Evolutionary conservation across 2,113 vertebrate genomes (phyloP), one percentile per base, ranked within the genome.

Genomic region (Desmodus rotundus): DNA sequence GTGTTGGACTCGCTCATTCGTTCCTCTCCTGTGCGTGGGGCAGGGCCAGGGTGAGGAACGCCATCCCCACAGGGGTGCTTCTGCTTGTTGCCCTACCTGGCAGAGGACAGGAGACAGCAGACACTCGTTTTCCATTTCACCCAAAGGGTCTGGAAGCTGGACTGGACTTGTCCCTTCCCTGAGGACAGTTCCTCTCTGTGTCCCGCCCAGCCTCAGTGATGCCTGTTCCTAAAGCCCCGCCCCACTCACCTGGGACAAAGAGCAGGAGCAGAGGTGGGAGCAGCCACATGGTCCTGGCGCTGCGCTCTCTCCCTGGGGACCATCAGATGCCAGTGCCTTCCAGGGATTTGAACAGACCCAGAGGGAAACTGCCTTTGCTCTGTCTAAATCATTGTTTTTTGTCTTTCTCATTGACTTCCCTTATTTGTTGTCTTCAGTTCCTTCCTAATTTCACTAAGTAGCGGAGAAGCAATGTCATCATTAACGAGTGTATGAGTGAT

Each of bases 181-280:
- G 12, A 12, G 26, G 2, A 52, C 45, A 28, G 28, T 28, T 2
- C 22, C 16, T 28, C 6, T 45, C 2, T 11, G 28, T 52, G 11
- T 10, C 28, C 77, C 4, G 33, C 78, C 70, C 52, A 45, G 1
- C 52, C 45, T 43, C 50, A 6, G 16, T 12, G 87, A n/a, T 14
- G 14, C 20, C 20, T 0, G 33, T 2, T 13, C 73, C 54, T 0
- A 0, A 36, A 50, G 16, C 28, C 24, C 63, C 1, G 41, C 5
- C n/a, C 77, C 16, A 52, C 89, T 82, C 26, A 87, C 67, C 76
- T 67, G 84, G 65, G 45, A 76, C 0, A 15, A 54, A 0, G 12
- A 74, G 45, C 54, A 92, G 7, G 68, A 82, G 10, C 26, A 67
- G 68, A 17, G 36, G 36, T 0, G 4, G 15, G 13, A 63, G 36